Evolutionary conservation across 2,797 vertebrate species (phyloP).

Genomic region (Parotocinclus haroldoi): DNA sequence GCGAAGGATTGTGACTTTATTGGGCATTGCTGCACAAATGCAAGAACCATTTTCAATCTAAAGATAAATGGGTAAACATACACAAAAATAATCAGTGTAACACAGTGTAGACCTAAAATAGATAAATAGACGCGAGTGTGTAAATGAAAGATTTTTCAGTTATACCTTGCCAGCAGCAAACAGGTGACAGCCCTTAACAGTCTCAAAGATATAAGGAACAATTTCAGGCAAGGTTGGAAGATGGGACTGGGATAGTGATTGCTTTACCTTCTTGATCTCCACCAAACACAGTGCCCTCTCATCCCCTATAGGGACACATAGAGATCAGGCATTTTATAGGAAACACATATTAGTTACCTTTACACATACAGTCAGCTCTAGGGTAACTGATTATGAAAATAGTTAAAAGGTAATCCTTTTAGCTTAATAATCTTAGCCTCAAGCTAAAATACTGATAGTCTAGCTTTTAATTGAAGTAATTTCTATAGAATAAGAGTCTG

Average conservation of each 20-base stretch:
- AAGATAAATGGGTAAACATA: constrained; percentile 5
- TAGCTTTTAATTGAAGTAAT: too few species aligned
- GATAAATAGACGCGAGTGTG: background rate
- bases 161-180: constrained; percentile 91
- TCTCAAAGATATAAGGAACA: constrained; percentile 88
- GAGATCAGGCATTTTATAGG: background rate
- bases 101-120: background rate
- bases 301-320: constrained; percentile 73
- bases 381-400: too few species aligned
- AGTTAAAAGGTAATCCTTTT: too few species aligned
- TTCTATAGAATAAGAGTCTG: too few species aligned
- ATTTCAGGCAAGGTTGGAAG: constrained; percentile 91
- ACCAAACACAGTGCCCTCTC: constrained; percentile 92
- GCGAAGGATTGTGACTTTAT: constrained; percentile 89
- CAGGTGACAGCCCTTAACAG: constrained; percentile 95
- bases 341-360: background rate
- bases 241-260: constrained; percentile 92
- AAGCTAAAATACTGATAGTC: too few species aligned
- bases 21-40: constrained; percentile 96
- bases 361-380: background rate
- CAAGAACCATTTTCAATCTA: constrained; percentile 92
- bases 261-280: constrained; percentile 96
- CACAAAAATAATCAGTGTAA: background rate
- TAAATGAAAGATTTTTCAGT: background rate
- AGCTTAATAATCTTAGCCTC: too few species aligned